These are phyloP conservation scores for Sciurus niger DNA, from an alignment of 2,113 vertebrate genomes.

Conservation along the genomic window DNA sequence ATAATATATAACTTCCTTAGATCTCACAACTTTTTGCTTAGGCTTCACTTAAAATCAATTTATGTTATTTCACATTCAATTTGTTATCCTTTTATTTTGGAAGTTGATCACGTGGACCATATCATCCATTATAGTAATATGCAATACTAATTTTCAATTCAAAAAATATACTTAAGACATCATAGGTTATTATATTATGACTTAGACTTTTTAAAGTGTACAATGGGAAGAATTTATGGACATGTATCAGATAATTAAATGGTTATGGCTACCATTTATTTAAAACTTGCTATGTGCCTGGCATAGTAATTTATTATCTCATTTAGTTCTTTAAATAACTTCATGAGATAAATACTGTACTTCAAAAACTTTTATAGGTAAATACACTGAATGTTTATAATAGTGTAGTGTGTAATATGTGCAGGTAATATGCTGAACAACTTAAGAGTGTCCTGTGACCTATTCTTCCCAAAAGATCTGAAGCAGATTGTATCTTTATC, in stretches of 20 bases:
- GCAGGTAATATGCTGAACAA: not conserved
- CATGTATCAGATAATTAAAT: constrained; percentile 29
- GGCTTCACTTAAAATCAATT: not conserved
- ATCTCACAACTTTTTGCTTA: not conserved
- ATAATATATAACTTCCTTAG: not conserved
- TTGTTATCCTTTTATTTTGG: not conserved
- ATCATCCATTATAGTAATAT: not conserved
- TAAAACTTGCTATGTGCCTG: not conserved
- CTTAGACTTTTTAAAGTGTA: not conserved
- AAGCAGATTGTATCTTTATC: not conserved
- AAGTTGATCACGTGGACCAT: not conserved
- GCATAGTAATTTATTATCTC: not conserved
- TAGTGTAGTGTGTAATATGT: not conserved
- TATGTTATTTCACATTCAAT: not conserved
- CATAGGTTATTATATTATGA: constrained; percentile 23
- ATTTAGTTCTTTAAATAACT: constrained; percentile 32
- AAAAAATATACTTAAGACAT: not conserved
- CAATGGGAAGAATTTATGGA: not conserved
- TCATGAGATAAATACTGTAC: not conserved
- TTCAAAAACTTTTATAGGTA: not conserved
- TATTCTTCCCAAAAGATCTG: not conserved
- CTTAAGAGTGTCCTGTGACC: not conserved
- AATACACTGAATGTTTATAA: not conserved
- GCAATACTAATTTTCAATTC: not conserved
- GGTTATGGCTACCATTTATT: not conserved